Evolutionary conservation across 2,797 vertebrate species (phyloP).

Genomic region (Falco rusticolus): DNA sequence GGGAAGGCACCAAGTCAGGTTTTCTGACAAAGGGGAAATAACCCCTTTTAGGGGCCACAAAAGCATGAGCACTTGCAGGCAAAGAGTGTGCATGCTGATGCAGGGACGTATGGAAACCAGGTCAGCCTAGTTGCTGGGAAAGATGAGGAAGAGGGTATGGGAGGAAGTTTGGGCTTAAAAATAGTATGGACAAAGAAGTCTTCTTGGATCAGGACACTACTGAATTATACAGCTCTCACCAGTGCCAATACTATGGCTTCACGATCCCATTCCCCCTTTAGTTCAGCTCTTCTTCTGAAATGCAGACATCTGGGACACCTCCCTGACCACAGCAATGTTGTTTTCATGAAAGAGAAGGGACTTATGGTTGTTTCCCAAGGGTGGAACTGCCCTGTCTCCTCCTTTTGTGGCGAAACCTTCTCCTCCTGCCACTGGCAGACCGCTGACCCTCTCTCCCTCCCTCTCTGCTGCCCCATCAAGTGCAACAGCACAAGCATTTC

Average conservation of each 20-base stretch:
- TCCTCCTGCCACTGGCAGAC: not conserved
- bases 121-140: not conserved
- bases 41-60: not conserved
- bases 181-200: not conserved
- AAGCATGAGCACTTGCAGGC: not conserved
- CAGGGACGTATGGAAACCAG: not conserved
- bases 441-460: not conserved
- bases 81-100: not conserved
- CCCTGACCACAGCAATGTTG: not conserved
- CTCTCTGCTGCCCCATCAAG: not conserved
- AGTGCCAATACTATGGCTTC: not conserved
- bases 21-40: not conserved
- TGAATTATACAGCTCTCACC: not conserved
- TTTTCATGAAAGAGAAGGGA: not conserved
- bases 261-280: not conserved
- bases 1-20: accelerated
- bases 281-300: not conserved
- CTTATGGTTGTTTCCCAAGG: not conserved
- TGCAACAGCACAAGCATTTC: not conserved
- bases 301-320: not conserved
- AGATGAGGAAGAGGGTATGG: not conserved
- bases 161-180: not conserved
- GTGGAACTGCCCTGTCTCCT: not conserved
- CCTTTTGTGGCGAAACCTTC: not conserved
- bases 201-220: not conserved